phyloP scores from a whole-genome alignment of 92 coral and sea anemone genomes.

The Zoanthus gigantus region DNA sequence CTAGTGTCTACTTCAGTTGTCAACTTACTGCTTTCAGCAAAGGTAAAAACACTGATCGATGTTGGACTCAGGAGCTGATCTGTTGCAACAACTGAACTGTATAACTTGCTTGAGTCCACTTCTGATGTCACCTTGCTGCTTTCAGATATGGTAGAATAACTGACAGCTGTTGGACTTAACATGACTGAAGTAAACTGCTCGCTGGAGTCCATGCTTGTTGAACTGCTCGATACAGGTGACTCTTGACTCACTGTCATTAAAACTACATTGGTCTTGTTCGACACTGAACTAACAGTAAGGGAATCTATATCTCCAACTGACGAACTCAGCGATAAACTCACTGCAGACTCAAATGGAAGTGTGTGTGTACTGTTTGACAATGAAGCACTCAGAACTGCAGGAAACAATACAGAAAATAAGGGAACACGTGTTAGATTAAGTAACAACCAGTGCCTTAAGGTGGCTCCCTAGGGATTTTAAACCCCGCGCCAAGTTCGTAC shows the following conservation, averaged over 20 bases:
- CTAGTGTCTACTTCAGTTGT: too few relatives aligned
- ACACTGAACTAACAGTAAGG: slow-evolving; percentile 21
- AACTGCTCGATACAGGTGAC: slow-evolving; percentile 2
- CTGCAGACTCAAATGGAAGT: neutral
- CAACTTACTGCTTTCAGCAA: too few relatives aligned
- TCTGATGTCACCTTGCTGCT: slow-evolving; percentile 8
- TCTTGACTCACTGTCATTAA: slow-evolving; percentile 13
- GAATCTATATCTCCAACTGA: neutral
- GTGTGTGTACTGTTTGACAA: slow-evolving; percentile 28
- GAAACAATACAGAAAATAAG: slow-evolving; percentile 21
- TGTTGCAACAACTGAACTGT: neutral
- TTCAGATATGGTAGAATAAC: neutral
- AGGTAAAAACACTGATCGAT: too few relatives aligned
- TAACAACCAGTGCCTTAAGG: neutral
- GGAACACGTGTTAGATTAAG: neutral
- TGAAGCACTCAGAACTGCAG: slow-evolving; percentile 44
- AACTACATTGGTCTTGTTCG: slow-evolving; percentile 24
- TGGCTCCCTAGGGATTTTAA: too few relatives aligned
- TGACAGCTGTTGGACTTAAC: neutral
- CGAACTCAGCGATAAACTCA: neutral
- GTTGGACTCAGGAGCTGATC: too few relatives aligned
- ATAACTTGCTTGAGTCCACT: neutral
- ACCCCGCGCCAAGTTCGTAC: too few relatives aligned
- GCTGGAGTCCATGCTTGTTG: neutral
- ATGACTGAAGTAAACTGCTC: neutral